phyloP scores from a whole-genome alignment of 2,888 invertebrate species.

The Tortrix viridana region DNA sequence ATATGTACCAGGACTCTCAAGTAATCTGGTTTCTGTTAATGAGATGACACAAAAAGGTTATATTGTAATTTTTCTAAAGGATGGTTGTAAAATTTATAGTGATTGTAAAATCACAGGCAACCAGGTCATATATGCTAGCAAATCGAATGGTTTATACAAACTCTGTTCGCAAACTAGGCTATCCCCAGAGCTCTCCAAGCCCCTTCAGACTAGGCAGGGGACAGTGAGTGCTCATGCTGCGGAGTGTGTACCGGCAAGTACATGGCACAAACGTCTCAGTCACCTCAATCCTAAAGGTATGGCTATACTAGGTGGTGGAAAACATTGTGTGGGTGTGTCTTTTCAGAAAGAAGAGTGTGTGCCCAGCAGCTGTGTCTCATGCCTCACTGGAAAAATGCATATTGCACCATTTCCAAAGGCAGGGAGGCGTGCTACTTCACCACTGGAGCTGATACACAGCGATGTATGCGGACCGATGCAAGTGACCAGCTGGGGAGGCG shows the following conservation, averaged over 20 bases:
- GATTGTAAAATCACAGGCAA: constrained; percentile 1
- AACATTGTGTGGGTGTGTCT: constrained; percentile 15
- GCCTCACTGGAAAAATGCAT: constrained; percentile 9
- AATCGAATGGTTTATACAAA: not conserved
- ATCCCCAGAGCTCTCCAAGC: not conserved
- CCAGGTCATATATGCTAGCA: not conserved
- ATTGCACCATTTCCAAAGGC: not conserved
- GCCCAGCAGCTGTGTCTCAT: not conserved
- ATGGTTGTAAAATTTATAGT: not conserved
- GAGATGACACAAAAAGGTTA: not conserved
- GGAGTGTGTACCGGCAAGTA: not conserved
- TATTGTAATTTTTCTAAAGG: not conserved
- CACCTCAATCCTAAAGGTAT: constrained; percentile 8
- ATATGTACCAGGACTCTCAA: not conserved
- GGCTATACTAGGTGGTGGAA: constrained; percentile 8
- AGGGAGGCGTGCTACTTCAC: not conserved
- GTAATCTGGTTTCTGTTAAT: not conserved
- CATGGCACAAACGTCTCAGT: constrained; percentile 2
- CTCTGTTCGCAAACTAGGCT: not conserved
- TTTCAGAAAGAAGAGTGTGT: constrained; percentile 10
- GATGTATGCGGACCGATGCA: not conserved
- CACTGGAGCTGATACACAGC: not conserved
- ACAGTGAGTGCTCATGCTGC: not conserved
- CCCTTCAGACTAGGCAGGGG: not conserved
- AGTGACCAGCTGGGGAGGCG: not conserved